Evolutionary conservation across 1,140 invertebrate species (phyloP).

Genomic region (Drosophila erecta): DNA sequence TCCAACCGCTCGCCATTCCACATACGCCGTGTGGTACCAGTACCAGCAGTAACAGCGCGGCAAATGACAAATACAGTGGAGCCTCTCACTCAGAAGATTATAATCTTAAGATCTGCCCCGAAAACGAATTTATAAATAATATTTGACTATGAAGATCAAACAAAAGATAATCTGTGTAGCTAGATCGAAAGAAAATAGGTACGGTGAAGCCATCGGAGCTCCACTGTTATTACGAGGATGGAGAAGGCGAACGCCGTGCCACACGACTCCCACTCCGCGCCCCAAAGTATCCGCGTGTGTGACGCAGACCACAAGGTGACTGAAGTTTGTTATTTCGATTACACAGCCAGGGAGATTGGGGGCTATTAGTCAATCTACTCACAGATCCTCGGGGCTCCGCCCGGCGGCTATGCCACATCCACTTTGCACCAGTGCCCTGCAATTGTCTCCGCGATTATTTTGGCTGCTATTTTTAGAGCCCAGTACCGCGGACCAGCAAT

Average conservation of each 20-base stretch:
- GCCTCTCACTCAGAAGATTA: too few relatives aligned
- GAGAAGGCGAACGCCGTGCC: too few relatives aligned
- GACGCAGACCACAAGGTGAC: slow-evolving; percentile 33
- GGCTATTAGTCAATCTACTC: slow-evolving; percentile 20
- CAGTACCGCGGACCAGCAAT: slow-evolving; percentile 40
- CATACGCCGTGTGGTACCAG: slow-evolving; percentile 72
- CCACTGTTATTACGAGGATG: slow-evolving; percentile 15
- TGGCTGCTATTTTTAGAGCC: slow-evolving; percentile 34
- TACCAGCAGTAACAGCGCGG: slow-evolving; percentile 39
- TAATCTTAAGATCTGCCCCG: too few relatives aligned
- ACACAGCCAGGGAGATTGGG: slow-evolving; percentile 5
- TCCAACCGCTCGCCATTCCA: slow-evolving; percentile 14
- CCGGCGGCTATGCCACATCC: not conserved
- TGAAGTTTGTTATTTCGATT: slow-evolving; percentile 55
- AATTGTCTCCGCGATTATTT: slow-evolving; percentile 41
- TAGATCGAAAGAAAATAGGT: too few relatives aligned
- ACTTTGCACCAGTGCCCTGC: slow-evolving; percentile 35
- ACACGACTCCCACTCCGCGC: slow-evolving; percentile 28
- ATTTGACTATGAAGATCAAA: not conserved
- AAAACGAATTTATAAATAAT: not conserved
- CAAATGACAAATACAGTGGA: slow-evolving; percentile 45
- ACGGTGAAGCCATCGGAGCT: not conserved
- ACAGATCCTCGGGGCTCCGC: slow-evolving; percentile 40
- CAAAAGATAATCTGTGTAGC: too few relatives aligned
- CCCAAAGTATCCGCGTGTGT: slow-evolving; percentile 14